Conservation (phyloP, 2,113 vertebrate genomes). For the Stictonetta naevosa region DNA sequence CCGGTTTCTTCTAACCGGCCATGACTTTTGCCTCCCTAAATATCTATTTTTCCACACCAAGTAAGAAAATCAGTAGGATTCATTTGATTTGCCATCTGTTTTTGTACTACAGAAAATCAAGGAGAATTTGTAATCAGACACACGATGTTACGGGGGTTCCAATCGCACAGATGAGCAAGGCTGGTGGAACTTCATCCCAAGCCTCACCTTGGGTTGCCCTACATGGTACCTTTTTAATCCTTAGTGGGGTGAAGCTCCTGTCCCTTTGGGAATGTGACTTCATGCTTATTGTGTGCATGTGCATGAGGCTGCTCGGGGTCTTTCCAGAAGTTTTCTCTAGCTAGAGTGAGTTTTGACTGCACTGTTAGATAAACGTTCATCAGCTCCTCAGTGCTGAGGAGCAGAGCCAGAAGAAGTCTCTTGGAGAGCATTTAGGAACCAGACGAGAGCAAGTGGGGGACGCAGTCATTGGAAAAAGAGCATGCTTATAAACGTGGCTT, state of each 20-base stretch:
- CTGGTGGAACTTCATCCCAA: not conserved
- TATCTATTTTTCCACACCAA: slow-evolving; percentile 21
- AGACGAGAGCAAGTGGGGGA: not conserved
- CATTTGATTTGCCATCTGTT: not conserved
- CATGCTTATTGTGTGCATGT: rapidly evolving
- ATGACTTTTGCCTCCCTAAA: not conserved
- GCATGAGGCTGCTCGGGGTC: not conserved
- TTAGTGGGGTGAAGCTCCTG: not conserved
- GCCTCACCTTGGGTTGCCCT: not conserved
- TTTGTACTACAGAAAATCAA: not conserved
- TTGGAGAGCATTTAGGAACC: not conserved
- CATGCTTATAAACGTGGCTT: not conserved
- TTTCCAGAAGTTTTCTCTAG: not conserved
- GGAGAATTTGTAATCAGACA: not conserved
- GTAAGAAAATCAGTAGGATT: not conserved
- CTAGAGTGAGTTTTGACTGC: not conserved
- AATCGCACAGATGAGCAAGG: rapidly evolving
- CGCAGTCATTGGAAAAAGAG: not conserved
- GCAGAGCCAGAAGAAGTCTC: not conserved
- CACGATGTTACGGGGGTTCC: rapidly evolving
- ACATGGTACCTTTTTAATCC: not conserved
- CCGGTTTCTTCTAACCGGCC: not conserved
- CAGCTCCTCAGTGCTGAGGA: rapidly evolving
- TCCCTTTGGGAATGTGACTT: not conserved
- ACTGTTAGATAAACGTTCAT: not conserved